Percentiles rank a stretch among this genome's conserved stretches.
These are phyloP conservation scores for Xenopus tropicalis DNA, from an alignment of 2,113 vertebrate species.

Conservation along the genomic window UCB_Xtro_10.0 CM004444.2:57501001-57501500, in stretches of 20 bases:
- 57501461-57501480: no score
- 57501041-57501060: no score
- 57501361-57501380: conserved; percentile 39
- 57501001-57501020: no score
- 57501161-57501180: conserved; percentile 27
- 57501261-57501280: conserved; percentile 20
- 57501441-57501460: neutral
- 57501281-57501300: conserved; percentile 35
- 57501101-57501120: no score
- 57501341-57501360: conserved; percentile 40
- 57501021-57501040: no score
- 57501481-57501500: no score
- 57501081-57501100: no score
- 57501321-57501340: conserved; percentile 35
- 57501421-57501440: conserved; percentile 33
- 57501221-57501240: conserved; percentile 29
- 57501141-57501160: neutral
- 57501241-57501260: conserved; percentile 39
- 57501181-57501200: conserved; percentile 22
- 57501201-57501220: conserved; percentile 29
- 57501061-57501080: no score
- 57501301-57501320: conserved; percentile 38
- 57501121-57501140: no score
- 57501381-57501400: conserved; percentile 29
- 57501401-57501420: conserved; percentile 29